phyloP scores from a whole-genome alignment of 2,113 vertebrate genomes.

The Lepus americanus region DNA sequence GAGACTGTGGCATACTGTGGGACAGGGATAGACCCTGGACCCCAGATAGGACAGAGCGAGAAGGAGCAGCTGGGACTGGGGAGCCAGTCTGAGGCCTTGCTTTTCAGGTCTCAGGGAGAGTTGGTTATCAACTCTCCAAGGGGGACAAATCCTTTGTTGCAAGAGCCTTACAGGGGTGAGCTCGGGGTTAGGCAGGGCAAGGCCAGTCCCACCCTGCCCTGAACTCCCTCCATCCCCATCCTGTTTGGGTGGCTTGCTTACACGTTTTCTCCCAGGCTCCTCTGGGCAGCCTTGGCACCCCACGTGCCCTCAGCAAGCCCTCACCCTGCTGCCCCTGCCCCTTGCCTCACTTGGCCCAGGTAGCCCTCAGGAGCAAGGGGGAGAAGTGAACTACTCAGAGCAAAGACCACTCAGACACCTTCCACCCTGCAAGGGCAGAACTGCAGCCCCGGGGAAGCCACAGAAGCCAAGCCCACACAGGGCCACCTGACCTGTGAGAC shows the following conservation, averaged over 20 bases:
- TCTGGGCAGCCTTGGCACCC: rapidly evolving
- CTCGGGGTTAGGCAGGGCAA: neutral
- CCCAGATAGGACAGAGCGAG: no score
- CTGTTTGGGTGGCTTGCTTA: rapidly evolving
- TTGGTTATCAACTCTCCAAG: neutral
- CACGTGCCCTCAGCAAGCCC: rapidly evolving
- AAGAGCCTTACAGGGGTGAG: neutral
- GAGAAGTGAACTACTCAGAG: neutral
- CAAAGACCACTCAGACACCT: neutral
- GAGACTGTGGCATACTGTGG: neutral
- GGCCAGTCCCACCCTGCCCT: rapidly evolving
- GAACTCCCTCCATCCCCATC: neutral
- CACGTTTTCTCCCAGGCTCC: neutral
- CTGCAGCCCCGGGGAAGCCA: neutral
- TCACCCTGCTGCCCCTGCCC: no score
- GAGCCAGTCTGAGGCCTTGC: neutral
- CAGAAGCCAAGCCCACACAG: neutral
- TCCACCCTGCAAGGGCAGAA: no score
- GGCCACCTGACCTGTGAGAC: rapidly evolving
- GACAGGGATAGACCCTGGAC: neutral
- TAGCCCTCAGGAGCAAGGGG: neutral
- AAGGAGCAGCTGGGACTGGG: neutral
- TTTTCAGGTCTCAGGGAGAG: neutral
- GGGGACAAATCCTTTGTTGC: neutral
- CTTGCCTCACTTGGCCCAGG: neutral